Evolutionary conservation across 2,888 invertebrate genomes (phyloP).

Genomic region (Spilosoma lubricipeda): DNA sequence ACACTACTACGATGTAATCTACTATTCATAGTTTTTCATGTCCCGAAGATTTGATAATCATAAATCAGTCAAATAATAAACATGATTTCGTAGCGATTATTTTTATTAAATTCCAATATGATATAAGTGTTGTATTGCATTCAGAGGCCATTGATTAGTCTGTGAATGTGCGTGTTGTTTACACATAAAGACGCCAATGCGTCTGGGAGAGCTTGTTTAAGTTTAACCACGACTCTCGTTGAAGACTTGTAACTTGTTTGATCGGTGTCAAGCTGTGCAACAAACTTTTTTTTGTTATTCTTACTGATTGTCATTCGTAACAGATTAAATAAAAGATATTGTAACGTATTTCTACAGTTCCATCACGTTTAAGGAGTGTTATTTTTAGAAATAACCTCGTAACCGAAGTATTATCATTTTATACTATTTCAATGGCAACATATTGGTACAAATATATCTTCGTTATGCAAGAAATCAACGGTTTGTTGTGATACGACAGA

Average conservation of each 20-base stretch:
- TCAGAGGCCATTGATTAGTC: slow-evolving; percentile 9
- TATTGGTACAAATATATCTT: background rate
- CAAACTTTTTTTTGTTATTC: background rate
- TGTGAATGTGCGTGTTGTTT: slow-evolving; percentile 14
- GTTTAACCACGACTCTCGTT: background rate
- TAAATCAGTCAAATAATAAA: background rate
- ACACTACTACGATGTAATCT: too few relatives aligned
- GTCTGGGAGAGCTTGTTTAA: slow-evolving; percentile 17
- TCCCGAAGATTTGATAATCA: background rate
- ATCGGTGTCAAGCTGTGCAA: slow-evolving; percentile 9
- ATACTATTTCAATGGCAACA: background rate
- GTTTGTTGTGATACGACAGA: background rate
- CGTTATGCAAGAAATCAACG: background rate
- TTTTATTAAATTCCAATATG: background rate
- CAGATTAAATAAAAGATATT: background rate
- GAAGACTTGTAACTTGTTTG: slow-evolving; percentile 16
- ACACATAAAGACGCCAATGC: slow-evolving; percentile 17
- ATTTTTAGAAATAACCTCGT: background rate
- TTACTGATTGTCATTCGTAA: slow-evolving; percentile 8
- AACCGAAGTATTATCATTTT: background rate
- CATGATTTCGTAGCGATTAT: background rate
- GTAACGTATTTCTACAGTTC: background rate
- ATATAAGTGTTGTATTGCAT: background rate
- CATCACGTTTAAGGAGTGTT: background rate
- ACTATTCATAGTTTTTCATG: too few relatives aligned